A percentile compares a stretch with the other conserved stretches of the same genome.
These are phyloP conservation scores for Ceratina calcarata DNA, from an alignment of 1,140 invertebrate genomes.

Conservation along the genomic window DNA sequence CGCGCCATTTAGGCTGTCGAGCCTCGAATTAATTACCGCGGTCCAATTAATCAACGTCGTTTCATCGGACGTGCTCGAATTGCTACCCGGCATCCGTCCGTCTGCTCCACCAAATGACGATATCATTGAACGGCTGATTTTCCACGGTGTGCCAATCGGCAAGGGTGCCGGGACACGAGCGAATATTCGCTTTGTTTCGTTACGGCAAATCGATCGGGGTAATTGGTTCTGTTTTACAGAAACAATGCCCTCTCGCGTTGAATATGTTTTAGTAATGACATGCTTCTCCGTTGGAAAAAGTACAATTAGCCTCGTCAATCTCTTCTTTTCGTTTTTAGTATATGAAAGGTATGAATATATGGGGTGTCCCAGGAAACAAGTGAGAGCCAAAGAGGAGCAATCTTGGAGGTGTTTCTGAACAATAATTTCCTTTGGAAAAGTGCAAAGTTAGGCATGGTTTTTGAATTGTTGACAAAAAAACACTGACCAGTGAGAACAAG, in stretches of 20 bases:
- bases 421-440: too few relatives aligned
- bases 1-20: constrained; percentile 28
- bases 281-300: not conserved
- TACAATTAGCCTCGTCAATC: too few relatives aligned
- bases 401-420: too few relatives aligned
- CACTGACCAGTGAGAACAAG: too few relatives aligned
- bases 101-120: constrained; percentile 17
- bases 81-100: not conserved
- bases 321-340: too few relatives aligned
- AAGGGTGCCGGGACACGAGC: not conserved
- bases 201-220: not conserved
- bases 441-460: too few relatives aligned
- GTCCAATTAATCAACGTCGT: constrained; percentile 45
- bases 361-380: too few relatives aligned
- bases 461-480: too few relatives aligned
- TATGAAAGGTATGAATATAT: too few relatives aligned
- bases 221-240: not conserved
- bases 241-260: not conserved
- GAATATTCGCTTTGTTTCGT: constrained; percentile 3
- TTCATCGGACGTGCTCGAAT: constrained; percentile 11
- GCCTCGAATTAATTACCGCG: constrained; percentile 35
- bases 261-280: not conserved
- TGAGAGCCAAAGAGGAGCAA: too few relatives aligned
- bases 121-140: constrained; percentile 41
- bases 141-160: not conserved